Conservation (phyloP, 2,113 vertebrate genomes). For the Eurystomus gularis region DNA sequence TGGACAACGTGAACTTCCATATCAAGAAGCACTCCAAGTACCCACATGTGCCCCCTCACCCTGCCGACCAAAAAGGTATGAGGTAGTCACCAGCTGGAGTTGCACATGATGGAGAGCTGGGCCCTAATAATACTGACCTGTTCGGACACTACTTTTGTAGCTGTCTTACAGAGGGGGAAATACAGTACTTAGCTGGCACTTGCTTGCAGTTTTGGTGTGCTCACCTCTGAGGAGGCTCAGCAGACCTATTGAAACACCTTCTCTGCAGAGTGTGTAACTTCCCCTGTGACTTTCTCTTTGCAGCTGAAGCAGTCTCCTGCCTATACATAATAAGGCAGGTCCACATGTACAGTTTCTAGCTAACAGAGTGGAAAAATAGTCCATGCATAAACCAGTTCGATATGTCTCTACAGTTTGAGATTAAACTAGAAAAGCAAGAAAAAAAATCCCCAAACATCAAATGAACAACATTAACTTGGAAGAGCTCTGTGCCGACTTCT, state of each 20-base stretch:
- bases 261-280: conserved; percentile 76
- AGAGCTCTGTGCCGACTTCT: background rate
- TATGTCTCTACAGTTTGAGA: background rate
- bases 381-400: background rate
- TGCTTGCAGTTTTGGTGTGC: conserved; percentile 25
- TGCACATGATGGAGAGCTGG: conserved; percentile 67
- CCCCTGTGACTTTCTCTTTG: conserved; percentile 73
- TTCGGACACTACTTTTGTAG: conserved; percentile 19
- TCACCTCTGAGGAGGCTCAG: conserved; percentile 47
- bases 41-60: conserved; percentile 91
- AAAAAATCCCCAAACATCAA: background rate
- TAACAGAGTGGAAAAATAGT: background rate
- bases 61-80: conserved; percentile 94
- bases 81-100: conserved; percentile 71
- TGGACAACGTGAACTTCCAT: conserved; percentile 99
- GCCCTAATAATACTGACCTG: background rate
- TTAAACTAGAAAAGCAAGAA: background rate
- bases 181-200: background rate
- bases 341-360: background rate
- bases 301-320: conserved; percentile 44
- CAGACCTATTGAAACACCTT: conserved; percentile 11
- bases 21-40: conserved; percentile 99
- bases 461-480: background rate
- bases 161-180: conserved; percentile 15
- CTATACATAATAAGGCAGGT: background rate